Conservation (phyloP, 2,888 invertebrate species). For the Amblyjoppa proteus region DNA sequence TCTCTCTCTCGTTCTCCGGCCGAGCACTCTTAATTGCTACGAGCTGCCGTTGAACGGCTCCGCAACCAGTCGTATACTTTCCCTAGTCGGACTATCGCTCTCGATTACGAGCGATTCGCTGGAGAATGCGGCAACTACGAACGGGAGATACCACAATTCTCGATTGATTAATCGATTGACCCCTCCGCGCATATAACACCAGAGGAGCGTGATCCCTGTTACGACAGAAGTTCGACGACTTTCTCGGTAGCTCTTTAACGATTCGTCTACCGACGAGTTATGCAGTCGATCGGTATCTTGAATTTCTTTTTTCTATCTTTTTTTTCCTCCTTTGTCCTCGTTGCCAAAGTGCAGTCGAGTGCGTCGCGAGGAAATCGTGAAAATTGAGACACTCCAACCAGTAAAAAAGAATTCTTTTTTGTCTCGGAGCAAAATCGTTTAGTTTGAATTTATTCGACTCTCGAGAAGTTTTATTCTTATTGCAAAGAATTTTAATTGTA, state of each 20-base stretch:
- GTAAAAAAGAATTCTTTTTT: too few species aligned
- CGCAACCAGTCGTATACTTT: slow-evolving; percentile 49
- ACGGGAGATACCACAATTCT: slow-evolving; percentile 35
- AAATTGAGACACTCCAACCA: slow-evolving; percentile 4
- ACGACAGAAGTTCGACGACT: slow-evolving; percentile 64
- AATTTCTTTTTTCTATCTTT: not conserved
- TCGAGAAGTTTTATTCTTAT: not conserved
- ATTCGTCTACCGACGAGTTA: slow-evolving; percentile 16
- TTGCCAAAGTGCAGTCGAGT: slow-evolving; percentile 36
- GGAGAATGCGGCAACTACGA: slow-evolving; percentile 59
- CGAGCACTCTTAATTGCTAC: slow-evolving; percentile 2
- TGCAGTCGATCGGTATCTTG: slow-evolving; percentile 1
- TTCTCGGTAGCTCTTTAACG: slow-evolving; percentile 51
- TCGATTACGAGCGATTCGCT: slow-evolving; percentile 59
- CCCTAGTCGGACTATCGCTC: slow-evolving; percentile 39
- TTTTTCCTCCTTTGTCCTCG: not conserved
- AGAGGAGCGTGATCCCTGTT: slow-evolving; percentile 25
- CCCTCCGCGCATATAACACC: slow-evolving; percentile 33
- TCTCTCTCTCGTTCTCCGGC: slow-evolving; percentile 17
- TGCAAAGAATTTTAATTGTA: not conserved
- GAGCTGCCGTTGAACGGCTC: slow-evolving; percentile 48
- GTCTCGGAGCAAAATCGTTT: too few species aligned
- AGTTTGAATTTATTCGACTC: not conserved
- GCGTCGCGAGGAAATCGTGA: slow-evolving; percentile 20
- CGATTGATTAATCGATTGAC: slow-evolving; percentile 70